These are phyloP conservation scores for Sesamia nonagrioides DNA, from an alignment of 1,140 invertebrate genomes.

Conservation along the genomic window DNA sequence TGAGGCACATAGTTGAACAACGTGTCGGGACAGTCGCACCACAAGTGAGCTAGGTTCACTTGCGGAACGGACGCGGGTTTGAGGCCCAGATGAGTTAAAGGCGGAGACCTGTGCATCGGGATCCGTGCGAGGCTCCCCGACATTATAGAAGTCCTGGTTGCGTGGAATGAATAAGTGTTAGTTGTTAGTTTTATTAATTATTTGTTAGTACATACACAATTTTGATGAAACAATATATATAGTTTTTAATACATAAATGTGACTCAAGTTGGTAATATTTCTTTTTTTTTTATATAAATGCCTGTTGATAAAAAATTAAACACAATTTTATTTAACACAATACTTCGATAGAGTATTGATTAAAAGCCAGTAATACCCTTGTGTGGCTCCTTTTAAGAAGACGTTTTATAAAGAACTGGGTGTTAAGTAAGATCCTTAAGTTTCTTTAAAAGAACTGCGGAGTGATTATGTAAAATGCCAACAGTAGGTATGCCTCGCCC, in stretches of 20 bases:
- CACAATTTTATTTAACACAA: too few species aligned
- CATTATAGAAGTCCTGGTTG: conserved; percentile 85
- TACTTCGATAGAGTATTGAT: too few species aligned
- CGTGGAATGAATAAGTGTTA: conserved; percentile 60
- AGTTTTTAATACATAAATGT: background rate
- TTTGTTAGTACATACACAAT: too few species aligned
- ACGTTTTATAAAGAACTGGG: background rate
- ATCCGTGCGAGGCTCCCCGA: conserved; percentile 84
- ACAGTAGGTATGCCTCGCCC: too few species aligned
- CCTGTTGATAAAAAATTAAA: too few species aligned
- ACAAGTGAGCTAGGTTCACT: conserved; percentile 53
- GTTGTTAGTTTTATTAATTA: conserved; percentile 22
- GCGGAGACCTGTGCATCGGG: conserved; percentile 86
- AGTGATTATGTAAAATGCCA: too few species aligned
- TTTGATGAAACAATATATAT: too few species aligned
- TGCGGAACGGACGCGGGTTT: conserved; percentile 50
- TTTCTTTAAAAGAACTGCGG: too few species aligned
- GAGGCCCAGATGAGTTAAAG: background rate
- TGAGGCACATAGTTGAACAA: conserved; percentile 75
- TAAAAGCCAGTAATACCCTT: background rate
- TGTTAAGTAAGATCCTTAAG: background rate
- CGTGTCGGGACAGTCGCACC: conserved; percentile 77
- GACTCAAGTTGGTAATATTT: too few species aligned
- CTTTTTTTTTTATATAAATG: too few species aligned
- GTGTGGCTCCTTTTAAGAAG: background rate